Base-by-base conservation (phyloP, 2,888 invertebrate genomes). In the Tiliacea citrago region DNA sequence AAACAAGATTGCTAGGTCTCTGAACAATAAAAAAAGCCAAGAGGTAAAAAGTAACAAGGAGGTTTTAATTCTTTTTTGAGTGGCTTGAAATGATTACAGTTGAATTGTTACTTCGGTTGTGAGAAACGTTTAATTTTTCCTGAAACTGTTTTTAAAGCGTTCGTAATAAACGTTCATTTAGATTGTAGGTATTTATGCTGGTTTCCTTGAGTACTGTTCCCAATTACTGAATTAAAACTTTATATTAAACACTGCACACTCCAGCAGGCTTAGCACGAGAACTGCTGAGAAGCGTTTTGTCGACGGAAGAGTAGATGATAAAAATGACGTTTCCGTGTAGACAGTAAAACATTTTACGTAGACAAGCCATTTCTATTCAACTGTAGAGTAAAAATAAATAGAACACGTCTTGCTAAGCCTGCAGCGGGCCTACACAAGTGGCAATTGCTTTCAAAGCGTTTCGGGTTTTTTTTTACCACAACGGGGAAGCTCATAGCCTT, bases 61-160 rank as follows among this genome's bases (percentile, higher is more conserved):
- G 49, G 7, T 79, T 79, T n/a, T 58, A 53, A 72, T 79, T 49
- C 45, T 84, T 72, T 79, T 79, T 62, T 61, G 51, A 57, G 51
- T 24, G 61, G 16, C 35, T n/a, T 45, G 21, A 42, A 78, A 82
- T 61, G 29, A 71, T 71, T 79, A 83, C 65, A 24, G 55, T 71
- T 70, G 66, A 42, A 71, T 61, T 47, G 72, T 79, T 61, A n/a
- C 62, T 78, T 60, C 39, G 53, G 57, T 82, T 82, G 49, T 51
- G 35, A 76, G 16, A 35, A 39, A 77, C 45, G 45, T 82, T 61
- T 24, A 0, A 45, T 9, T 81, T 75, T 82, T 45, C 49, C 10
- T 60, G n/a, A 35, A 80, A 35, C 9, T 16, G 29, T 35, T 73
- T n/a, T 29, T 55, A 9, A 35, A 51, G n/a, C 13, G 13, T 39